These are phyloP conservation scores for Gandaritis pyraliata DNA, from an alignment of 2,888 invertebrate genomes.

Conservation along the genomic window DNA sequence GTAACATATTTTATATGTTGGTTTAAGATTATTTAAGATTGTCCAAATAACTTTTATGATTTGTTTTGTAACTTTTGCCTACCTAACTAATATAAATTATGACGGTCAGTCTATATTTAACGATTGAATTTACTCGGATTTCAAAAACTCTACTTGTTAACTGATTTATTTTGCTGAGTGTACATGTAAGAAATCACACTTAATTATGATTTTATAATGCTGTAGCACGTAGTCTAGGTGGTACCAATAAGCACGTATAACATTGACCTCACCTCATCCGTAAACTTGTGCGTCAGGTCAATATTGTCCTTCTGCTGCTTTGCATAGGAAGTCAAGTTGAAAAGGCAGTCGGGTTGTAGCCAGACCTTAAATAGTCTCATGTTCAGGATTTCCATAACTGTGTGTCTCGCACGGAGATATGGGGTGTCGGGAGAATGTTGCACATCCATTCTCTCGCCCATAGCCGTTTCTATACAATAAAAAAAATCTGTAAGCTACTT, in stretches of 20 bases:
- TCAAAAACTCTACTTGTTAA: too few species aligned
- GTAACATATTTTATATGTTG: too few species aligned
- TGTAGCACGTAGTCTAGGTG: too few species aligned
- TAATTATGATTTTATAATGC: too few species aligned
- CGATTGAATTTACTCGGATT: neutral
- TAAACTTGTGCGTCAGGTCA: constrained; percentile 86
- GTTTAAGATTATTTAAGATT: too few species aligned
- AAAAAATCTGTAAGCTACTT: neutral
- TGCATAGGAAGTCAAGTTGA: constrained; percentile 82
- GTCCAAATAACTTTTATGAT: too few species aligned
- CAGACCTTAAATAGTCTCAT: constrained; percentile 82
- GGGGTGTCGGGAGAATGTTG: constrained; percentile 81
- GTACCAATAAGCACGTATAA: neutral
- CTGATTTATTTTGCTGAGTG: too few species aligned
- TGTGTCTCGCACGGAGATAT: constrained; percentile 84
- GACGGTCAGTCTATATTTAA: too few species aligned
- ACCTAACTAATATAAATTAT: too few species aligned
- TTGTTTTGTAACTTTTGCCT: too few species aligned
- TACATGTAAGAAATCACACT: too few species aligned
- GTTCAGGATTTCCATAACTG: constrained; percentile 73
- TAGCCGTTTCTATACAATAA: constrained; percentile 85
- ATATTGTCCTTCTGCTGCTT: constrained; percentile 84
- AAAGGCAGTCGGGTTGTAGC: constrained; percentile 87
- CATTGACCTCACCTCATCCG: constrained; percentile 55
- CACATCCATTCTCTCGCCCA: constrained; percentile 87